Evolutionary conservation across 2,888 invertebrate species (phyloP).

Genomic region (Dinocampus coccinellae): DNA sequence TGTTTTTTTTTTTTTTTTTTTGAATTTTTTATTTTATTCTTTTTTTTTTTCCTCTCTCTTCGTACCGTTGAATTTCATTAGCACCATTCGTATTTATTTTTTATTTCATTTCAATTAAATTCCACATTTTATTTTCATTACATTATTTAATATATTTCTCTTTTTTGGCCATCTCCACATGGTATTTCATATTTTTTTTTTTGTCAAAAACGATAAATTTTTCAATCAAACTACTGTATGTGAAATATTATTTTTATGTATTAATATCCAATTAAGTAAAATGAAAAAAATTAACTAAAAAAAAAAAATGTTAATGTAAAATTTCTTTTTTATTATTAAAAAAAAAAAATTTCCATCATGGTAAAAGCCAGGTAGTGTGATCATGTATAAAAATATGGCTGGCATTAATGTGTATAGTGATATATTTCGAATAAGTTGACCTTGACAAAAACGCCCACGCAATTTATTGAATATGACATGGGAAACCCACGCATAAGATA

Average conservation of each 20-base stretch:
- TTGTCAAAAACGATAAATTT: too few relatives aligned
- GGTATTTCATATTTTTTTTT: too few relatives aligned
- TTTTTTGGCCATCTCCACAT: too few relatives aligned
- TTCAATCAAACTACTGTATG: too few relatives aligned
- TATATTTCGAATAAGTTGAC: background rate
- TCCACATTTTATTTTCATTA: too few relatives aligned
- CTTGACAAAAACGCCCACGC: background rate
- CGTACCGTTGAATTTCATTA: too few relatives aligned
- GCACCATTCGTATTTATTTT: conserved; percentile 18
- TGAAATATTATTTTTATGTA: too few relatives aligned
- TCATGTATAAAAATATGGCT: background rate
- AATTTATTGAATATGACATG: background rate
- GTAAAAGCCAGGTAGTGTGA: background rate
- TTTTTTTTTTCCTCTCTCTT: too few relatives aligned
- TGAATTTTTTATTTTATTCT: too few relatives aligned
- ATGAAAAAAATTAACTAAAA: background rate
- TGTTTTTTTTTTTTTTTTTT: too few relatives aligned
- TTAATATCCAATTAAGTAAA: too few relatives aligned
- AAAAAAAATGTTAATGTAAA: background rate
- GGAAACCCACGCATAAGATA: background rate
- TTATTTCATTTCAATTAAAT: background rate
- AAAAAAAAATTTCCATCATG: background rate
- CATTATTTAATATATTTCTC: background rate
- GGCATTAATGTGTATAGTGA: background rate
- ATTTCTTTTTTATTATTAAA: background rate